These are phyloP conservation scores for Sebastiscus tertius DNA, from an alignment of 2,797 vertebrate species.

Conservation along the genomic window DNA sequence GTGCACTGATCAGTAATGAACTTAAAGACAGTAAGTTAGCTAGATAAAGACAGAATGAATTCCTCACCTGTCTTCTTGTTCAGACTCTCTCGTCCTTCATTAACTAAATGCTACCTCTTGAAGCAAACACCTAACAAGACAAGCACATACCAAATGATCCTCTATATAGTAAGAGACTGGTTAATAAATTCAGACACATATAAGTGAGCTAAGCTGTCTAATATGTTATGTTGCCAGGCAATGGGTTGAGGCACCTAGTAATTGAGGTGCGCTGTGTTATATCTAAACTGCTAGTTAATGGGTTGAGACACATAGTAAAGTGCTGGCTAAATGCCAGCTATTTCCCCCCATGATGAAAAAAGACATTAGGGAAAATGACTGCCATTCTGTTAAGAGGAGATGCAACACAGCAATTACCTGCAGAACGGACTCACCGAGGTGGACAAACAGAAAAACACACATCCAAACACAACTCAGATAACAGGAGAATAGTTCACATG, in stretches of 20 bases:
- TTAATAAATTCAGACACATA: constrained; percentile 49
- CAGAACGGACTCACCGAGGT: background rate
- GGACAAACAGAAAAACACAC: background rate
- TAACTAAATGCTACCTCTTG: constrained; percentile 18
- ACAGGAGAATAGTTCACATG: background rate
- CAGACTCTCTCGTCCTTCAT: background rate
- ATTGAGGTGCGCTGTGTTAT: constrained; percentile 40
- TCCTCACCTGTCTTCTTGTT: background rate
- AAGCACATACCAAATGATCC: constrained; percentile 29
- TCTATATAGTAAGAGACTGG: constrained; percentile 24
- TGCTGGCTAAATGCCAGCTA: constrained; percentile 48
- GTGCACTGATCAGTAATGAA: background rate
- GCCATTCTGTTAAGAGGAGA: constrained; percentile 38
- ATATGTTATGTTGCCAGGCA: constrained; percentile 43
- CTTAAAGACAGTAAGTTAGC: background rate
- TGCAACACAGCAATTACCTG: constrained; percentile 17
- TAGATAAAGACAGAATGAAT: constrained; percentile 3
- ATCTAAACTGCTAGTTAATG: constrained; percentile 62
- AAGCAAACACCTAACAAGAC: constrained; percentile 22
- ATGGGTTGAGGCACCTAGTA: constrained; percentile 48
- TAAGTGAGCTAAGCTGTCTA: constrained; percentile 43
- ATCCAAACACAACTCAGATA: background rate
- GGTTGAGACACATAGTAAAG: constrained; percentile 58
- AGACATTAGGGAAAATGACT: constrained; percentile 51
- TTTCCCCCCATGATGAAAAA: constrained; percentile 36